A percentile compares a stretch with the other conserved stretches of the same genome.
phyloP scores from a whole-genome alignment of 2,888 invertebrate genomes.

The Heteropelma amictum region DNA sequence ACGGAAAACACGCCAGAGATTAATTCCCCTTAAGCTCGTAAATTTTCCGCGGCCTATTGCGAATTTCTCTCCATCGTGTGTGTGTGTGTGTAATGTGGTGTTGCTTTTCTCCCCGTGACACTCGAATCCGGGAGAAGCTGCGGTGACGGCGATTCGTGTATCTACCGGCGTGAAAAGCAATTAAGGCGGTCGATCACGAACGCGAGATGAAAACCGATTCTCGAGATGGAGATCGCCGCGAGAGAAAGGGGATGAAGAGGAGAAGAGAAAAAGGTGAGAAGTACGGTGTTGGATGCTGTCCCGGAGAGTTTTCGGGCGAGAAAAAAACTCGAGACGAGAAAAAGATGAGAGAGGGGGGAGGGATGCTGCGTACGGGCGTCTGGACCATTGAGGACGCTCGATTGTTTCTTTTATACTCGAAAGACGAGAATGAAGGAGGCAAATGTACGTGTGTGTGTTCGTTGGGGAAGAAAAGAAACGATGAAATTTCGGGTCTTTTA shows the following conservation, averaged over 20 bases:
- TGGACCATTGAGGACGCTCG: too few species aligned
- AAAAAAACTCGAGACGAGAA: not conserved
- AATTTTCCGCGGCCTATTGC: conserved; percentile 38
- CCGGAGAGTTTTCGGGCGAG: not conserved
- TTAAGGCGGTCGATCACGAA: conserved; percentile 52
- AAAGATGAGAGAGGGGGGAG: not conserved
- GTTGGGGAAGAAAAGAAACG: too few species aligned
- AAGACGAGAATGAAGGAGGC: too few species aligned
- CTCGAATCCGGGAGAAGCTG: too few species aligned
- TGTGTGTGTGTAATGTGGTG: too few species aligned
- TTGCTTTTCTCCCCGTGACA: conserved; percentile 15
- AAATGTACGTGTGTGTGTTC: too few species aligned
- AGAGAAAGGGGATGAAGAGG: not conserved
- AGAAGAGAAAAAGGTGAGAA: conserved; percentile 7
- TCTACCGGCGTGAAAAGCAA: conserved; percentile 48
- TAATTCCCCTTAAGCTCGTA: conserved; percentile 37
- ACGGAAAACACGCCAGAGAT: conserved; percentile 26
- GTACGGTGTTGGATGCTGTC: conserved; percentile 1
- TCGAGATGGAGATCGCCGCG: not conserved
- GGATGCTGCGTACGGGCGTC: too few species aligned
- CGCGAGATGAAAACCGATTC: conserved; percentile 22
- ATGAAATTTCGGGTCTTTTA: too few species aligned
- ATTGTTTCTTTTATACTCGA: too few species aligned
- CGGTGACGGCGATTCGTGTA: too few species aligned
- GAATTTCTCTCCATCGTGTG: not conserved